Base-by-base conservation (phyloP, 1,140 invertebrate species). In the Penaeus indicus region DNA sequence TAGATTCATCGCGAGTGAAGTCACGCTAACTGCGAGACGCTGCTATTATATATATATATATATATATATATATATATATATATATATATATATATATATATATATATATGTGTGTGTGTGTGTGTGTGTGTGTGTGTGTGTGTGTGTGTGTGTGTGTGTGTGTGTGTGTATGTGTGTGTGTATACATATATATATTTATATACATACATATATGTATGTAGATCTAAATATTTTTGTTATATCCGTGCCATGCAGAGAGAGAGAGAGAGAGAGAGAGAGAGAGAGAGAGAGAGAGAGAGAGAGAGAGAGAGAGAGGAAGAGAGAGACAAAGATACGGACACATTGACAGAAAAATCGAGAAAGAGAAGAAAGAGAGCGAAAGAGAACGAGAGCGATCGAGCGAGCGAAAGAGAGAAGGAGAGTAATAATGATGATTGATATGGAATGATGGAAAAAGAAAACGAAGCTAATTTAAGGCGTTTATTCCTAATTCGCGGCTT, bases 31-130 rank as follows among this genome's bases (percentile, higher is more conserved):
- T 5, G 3, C 10, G 10, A 5, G 3, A 47, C 10, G 2, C 18
- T n/a, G n/a, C 8, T 27, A 13, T 27, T 8, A 72, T n/a, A 72
- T 22, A 22, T 22, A 72, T 72, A 72, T 22, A 67, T n/a, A 72
- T 72, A 72, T 72, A 72, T 72, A 72, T 72, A 72, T 72, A 72
- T n/a, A 72, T 22, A 72, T 72, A 72, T n/a, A 72, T 72, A 72
- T 72, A 72, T 72, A 72, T 72, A 72, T 18, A 72, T 72, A 72
- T 72, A 72, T n/a, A 72, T 72, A 72, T 22, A 72, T n/a, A 72
- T 72, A 72, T n/a, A 72, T 72, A 72, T 72, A n/a, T 72, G 10
- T 72, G 32, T 72, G 32, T 72, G n/a, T 72, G n/a, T 72, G n/a
- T 72, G n/a, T 22, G n/a, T 72, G n/a, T 72, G n/a, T 72, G n/a